Conservation (phyloP, 2,888 invertebrate species). For the Ophion ellenae region DNA sequence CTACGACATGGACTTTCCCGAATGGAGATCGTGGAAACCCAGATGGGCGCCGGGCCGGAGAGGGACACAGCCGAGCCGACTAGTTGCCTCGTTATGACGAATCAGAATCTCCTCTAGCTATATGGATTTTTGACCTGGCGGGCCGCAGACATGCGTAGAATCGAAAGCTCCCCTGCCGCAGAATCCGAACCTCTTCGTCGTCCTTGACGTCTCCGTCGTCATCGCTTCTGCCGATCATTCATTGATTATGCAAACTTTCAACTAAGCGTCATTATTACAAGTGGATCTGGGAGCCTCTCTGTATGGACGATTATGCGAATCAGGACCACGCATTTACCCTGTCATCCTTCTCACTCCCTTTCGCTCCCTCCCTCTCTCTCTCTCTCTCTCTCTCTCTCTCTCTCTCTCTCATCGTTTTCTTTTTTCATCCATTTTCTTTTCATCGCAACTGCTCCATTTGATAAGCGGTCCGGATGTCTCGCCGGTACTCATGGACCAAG, state of each 20-base stretch:
- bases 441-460: conserved; percentile 9
- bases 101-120: conserved; percentile 67
- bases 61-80: conserved; percentile 53
- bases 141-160: conserved; percentile 67
- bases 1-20: conserved; percentile 62
- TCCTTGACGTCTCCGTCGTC: conserved; percentile 33
- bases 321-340: background rate
- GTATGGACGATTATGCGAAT: background rate
- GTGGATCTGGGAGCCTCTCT: conserved; percentile 6
- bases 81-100: conserved; percentile 67
- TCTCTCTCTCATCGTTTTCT: background rate
- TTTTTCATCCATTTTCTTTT: conserved; percentile 17
- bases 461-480: conserved; percentile 38
- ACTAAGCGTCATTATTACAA: conserved; percentile 37
- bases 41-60: conserved; percentile 40
- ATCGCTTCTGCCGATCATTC: conserved; percentile 54
- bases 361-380: background rate
- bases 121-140: conserved; percentile 68
- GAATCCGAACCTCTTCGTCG: conserved; percentile 35
- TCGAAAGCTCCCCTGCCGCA: conserved; percentile 62
- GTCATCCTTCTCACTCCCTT: background rate
- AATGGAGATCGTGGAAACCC: conserved; percentile 48
- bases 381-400: background rate
- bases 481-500: conserved; percentile 26
- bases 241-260: conserved; percentile 47